phyloP scores from a whole-genome alignment of 2,113 vertebrate species.

The Stigmatopora nigra region DNA sequence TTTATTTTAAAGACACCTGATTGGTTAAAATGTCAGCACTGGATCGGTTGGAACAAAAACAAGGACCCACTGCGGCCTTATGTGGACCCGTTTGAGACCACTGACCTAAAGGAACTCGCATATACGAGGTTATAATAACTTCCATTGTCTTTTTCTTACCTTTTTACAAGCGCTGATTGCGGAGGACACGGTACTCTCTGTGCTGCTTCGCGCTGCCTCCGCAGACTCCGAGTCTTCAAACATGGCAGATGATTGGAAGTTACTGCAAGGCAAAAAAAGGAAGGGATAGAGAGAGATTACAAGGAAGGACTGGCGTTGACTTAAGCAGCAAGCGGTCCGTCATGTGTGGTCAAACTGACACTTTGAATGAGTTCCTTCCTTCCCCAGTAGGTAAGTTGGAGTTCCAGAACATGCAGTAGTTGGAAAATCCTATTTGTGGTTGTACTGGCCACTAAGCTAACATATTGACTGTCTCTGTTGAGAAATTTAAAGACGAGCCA shows the following conservation, averaged over 20 bases:
- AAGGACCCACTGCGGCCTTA: no score
- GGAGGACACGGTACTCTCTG: conserved; percentile 70
- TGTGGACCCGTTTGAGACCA: no score
- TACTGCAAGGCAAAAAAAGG: conserved; percentile 67
- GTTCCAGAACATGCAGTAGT: not conserved
- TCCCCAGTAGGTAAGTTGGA: not conserved
- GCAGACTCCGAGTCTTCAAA: conserved; percentile 68
- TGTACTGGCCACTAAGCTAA: not conserved
- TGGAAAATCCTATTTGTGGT: not conserved
- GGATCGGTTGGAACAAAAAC: no score
- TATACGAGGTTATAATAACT: not conserved
- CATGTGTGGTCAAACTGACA: conserved; percentile 10
- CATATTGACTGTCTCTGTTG: not conserved
- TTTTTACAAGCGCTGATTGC: conserved; percentile 90
- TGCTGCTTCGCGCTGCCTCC: conserved; percentile 60
- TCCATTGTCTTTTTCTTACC: conserved; percentile 63
- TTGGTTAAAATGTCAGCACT: no score
- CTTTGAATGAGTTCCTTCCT: not conserved
- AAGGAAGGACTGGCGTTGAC: not conserved
- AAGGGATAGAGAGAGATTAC: conserved; percentile 16
- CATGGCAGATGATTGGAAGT: conserved; percentile 79
- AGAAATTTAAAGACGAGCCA: not conserved
- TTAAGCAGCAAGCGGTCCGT: conserved; percentile 9
- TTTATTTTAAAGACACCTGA: no score
- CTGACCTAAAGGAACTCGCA: not conserved